Base-by-base conservation (phyloP, 2,113 vertebrate species). In the Motacilla tschutschensis region DNA sequence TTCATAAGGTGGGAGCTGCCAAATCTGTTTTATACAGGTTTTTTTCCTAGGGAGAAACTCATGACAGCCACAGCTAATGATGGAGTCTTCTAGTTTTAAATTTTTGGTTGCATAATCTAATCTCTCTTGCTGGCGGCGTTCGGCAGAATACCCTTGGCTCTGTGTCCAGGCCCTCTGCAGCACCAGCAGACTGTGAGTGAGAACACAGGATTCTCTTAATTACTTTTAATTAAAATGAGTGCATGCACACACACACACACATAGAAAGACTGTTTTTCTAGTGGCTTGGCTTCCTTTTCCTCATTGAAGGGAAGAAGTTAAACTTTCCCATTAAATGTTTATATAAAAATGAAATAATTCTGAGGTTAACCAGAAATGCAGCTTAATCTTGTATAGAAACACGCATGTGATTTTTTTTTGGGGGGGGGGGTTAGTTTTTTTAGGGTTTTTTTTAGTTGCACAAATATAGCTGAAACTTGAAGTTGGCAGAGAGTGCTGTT, bases 341-440 rank as follows among this genome's bases (percentile, higher is more conserved):
- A 91, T 90, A 85, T 85, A 83, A 93, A 96, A 95, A 88, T 85
- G 72, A 87, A 93, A 91, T 93, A 89, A 92, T 95, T 94, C 83
- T 92, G 88, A 95, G 80, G 89, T 92, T 95, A 96, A 93, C 95
- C 79, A 94, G 88, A 94, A 96, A 94, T 81, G 91, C 88, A 93
- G 83, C 84, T 89, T 91, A 93, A 92, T 92, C 53, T 93, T 87
- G 24, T 85, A 88, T 66, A 87, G 89, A 83, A 95, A 94, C 74
- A 57, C 46, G 46, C 80, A 54, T 87, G 47, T 55, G 55, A 84
- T 35, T 41, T 57, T 73, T n/a, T 31, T 22, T 13, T 15, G 3
- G 14, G 35, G n/a, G 33, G 19, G 33, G 31, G 14, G 17, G 2
- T 10, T 44, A 21, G 5, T 70, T 62, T 50, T 70, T 44, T 62